Evolutionary conservation across 2,797 vertebrate genomes (phyloP), one percentile per base, ranked within the genome.

Genomic region (Scolopax rusticola): DNA sequence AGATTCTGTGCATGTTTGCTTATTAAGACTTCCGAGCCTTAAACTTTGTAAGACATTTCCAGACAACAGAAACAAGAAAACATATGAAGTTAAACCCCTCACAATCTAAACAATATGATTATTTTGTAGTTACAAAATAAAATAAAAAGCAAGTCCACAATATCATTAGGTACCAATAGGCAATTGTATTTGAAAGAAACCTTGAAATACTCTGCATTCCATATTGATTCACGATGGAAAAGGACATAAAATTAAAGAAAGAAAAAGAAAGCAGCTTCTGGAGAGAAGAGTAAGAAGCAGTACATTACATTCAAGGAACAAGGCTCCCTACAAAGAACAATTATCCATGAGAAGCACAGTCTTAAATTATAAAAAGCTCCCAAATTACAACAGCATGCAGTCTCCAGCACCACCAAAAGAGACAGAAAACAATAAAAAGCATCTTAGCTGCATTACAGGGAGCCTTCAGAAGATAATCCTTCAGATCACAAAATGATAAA

Each of bases 241-340:
- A 20, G n/a, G 15, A 36, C 6, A 25, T 6, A 13, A 19, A 54
- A 24, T 40, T 7, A 23, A n/a, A 78, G 30, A n/a, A 18, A 50
- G 69, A 59, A 45, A 24, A 36, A 8, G n/a, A 17, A 32, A 16
- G 18, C 24, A 71, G 28, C 47, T 84, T 36, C 27, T 51, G 38
- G 50, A 84, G 38, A 51, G 38, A 84, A 87, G 57, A 76, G n/a
- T 2, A 2, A 45, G 53, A 82, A 80, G 60, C 64, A 70, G 48
- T 41, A 47, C 59, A 63, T 30, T 63, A 43, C 54, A 56, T 56
- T 51, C 54, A 70, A 47, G 64, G 50, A 89, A 77, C 33, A 73
- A 61, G 84, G 38, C 47, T 89, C 64, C 75, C 84, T 67, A 33
- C 82, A 85, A 70, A 77, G 71, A 90, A 78, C 70, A 90, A 87